A percentile compares a stretch with the other conserved stretches of the same genome.
These are phyloP conservation scores for Marmota monax DNA, from an alignment of 2,113 vertebrate species.

Conservation along the genomic window DNA sequence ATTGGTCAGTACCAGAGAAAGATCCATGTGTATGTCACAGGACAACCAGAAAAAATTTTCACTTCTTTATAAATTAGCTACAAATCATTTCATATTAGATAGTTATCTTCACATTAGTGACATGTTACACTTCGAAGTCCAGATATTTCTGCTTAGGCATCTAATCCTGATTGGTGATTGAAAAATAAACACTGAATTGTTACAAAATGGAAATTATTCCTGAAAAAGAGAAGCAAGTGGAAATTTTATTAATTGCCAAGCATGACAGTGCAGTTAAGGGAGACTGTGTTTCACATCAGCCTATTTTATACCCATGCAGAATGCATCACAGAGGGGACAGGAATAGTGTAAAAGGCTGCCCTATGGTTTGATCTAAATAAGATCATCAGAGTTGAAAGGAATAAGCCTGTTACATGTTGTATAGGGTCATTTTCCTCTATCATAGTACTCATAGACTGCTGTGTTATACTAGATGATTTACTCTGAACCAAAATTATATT, in stretches of 20 bases:
- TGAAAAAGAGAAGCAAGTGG: background rate
- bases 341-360: background rate
- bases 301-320: background rate
- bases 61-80: background rate
- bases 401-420: background rate
- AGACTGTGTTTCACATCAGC: background rate
- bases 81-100: conserved; percentile 21
- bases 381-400: background rate
- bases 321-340: background rate
- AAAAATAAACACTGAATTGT: background rate
- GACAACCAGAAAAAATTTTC: background rate
- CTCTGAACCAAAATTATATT: background rate
- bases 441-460: background rate
- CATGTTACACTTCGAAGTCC: background rate
- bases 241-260: background rate
- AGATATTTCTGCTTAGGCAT: background rate
- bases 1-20: background rate
- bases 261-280: background rate
- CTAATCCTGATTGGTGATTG: background rate
- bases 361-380: background rate
- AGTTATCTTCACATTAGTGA: background rate
- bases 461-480: background rate
- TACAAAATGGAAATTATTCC: background rate
- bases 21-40: background rate
- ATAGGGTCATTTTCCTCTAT: background rate